phyloP scores from a whole-genome alignment of 2,888 invertebrate species.

The Celastrina argiolus region DNA sequence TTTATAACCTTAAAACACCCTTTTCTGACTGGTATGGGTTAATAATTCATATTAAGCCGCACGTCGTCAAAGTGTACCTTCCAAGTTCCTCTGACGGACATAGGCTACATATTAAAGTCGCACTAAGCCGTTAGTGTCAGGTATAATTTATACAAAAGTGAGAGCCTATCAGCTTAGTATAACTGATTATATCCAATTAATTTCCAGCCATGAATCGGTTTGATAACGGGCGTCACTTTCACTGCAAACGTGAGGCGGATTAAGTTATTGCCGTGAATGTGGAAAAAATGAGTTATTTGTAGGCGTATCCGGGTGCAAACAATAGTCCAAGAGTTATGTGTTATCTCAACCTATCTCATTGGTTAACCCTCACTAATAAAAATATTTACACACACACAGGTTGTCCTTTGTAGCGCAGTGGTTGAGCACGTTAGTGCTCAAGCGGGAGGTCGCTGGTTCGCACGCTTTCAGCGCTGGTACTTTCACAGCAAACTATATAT shows the following conservation, averaged over 20 bases:
- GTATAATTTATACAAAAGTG: conserved; percentile 5
- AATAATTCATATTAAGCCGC: too few relatives aligned
- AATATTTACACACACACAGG: too few relatives aligned
- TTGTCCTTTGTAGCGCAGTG: too few relatives aligned
- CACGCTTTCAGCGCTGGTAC: too few relatives aligned
- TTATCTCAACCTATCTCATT: too few relatives aligned
- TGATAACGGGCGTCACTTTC: conserved; percentile 18
- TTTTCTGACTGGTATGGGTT: too few relatives aligned
- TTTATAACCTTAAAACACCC: too few relatives aligned
- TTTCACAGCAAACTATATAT: too few relatives aligned
- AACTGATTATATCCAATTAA: conserved; percentile 3
- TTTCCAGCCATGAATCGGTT: not conserved
- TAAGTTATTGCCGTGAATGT: conserved; percentile 10
- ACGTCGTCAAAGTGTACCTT: not conserved
- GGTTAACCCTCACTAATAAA: too few relatives aligned
- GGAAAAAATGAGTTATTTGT: not conserved
- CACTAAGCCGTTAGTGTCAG: not conserved
- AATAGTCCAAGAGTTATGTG: not conserved
- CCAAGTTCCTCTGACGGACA: not conserved
- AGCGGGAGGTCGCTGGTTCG: too few relatives aligned
- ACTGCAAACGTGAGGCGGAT: not conserved
- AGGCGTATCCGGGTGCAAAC: not conserved
- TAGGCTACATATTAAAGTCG: not conserved
- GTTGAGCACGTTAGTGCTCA: too few relatives aligned
- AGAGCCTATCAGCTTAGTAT: conserved; percentile 2